Conservation (phyloP, 2,888 invertebrate genomes). For the Acrocyrtus sp. region DNA sequence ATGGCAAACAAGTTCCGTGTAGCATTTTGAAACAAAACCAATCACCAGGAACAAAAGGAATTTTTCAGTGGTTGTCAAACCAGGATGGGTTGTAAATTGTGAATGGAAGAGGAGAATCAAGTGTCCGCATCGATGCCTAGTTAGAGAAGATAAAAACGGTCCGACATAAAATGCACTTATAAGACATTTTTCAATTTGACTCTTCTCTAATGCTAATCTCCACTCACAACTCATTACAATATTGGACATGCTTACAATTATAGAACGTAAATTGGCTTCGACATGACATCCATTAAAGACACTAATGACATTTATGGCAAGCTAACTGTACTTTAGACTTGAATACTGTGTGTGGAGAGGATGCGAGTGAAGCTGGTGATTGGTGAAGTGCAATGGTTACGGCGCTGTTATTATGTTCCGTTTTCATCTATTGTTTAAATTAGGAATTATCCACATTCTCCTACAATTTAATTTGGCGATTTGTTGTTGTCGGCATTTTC, state of each 20-base stretch:
- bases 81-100: no score
- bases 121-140: no score
- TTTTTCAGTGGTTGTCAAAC: no score
- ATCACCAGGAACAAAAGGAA: no score
- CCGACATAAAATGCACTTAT: conserved; percentile 2
- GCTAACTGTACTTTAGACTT: conserved; percentile 7
- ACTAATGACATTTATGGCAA: conserved; percentile 26
- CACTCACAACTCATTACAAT: conserved; percentile 23
- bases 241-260: conserved; percentile 3
- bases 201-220: conserved; percentile 2
- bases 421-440: background rate
- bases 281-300: conserved; percentile 33
- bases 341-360: background rate
- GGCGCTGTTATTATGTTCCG: background rate
- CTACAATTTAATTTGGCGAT: background rate
- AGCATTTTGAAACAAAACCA: no score
- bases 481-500: background rate
- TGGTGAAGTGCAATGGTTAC: no score
- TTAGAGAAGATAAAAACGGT: no score
- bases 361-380: no score
- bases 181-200: conserved; percentile 25
- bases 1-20: no score
- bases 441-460: background rate
- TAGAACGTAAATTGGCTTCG: conserved; percentile 9
- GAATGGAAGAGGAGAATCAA: no score